These are phyloP conservation scores for Globia sparganii DNA, from an alignment of 2,888 invertebrate species.

Conservation along the genomic window DNA sequence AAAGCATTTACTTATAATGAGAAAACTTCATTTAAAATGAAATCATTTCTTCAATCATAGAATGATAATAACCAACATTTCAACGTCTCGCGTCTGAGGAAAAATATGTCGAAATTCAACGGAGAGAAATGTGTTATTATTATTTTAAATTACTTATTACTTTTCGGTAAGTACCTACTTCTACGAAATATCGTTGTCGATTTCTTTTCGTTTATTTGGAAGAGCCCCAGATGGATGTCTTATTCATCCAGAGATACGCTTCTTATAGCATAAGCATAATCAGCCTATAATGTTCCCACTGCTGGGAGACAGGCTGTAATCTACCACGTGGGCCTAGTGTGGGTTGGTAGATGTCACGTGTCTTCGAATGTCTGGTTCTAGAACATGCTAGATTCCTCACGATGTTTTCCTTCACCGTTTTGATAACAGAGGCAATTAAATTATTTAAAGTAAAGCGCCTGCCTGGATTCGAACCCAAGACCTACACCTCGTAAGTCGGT, in stretches of 20 bases:
- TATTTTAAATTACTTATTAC: slow-evolving; percentile 7
- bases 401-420: not conserved
- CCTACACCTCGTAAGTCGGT: not conserved
- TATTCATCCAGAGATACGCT: not conserved
- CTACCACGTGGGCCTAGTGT: not conserved
- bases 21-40: not conserved
- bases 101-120: slow-evolving; percentile 17
- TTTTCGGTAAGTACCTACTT: not conserved
- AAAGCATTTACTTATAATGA: not conserved
- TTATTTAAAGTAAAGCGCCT: too few relatives aligned
- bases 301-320: not conserved
- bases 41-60: slow-evolving; percentile 11
- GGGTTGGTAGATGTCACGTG: too few relatives aligned
- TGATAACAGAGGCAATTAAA: not conserved
- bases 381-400: not conserved
- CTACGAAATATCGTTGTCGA: not conserved
- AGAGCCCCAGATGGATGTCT: not conserved
- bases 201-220: not conserved
- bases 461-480: not conserved
- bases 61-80: slow-evolving; percentile 4
- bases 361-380: not conserved
- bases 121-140: slow-evolving; percentile 15
- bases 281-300: not conserved
- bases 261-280: not conserved
- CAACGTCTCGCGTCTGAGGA: not conserved